A percentile compares a stretch with the other conserved stretches of the same genome.
phyloP scores from a whole-genome alignment of 2,797 vertebrate species.

The Enteromius unitaeniatus region DNA sequence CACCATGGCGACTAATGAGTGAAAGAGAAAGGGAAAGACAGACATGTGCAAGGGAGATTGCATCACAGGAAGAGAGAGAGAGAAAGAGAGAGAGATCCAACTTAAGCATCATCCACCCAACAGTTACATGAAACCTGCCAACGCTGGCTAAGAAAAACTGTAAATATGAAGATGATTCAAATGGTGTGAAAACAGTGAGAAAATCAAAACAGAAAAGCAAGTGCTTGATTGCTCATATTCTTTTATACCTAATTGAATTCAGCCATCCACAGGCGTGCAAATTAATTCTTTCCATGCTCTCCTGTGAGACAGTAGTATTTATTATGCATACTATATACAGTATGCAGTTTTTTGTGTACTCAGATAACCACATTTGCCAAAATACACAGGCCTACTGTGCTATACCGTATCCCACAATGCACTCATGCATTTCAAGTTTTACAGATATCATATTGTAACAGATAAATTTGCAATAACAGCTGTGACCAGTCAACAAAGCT shows the following conservation, averaged over 20 bases:
- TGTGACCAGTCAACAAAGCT: neutral
- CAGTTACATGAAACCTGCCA: constrained; percentile 41
- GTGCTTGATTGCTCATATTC: constrained; percentile 8
- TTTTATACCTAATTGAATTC: constrained; percentile 19
- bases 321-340: neutral
- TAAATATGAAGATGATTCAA: constrained; percentile 38
- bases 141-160: constrained; percentile 13
- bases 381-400: neutral
- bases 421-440: neutral
- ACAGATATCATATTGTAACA: neutral
- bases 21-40: constrained; percentile 51
- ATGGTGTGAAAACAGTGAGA: constrained; percentile 33
- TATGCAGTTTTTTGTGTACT: neutral
- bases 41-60: constrained; percentile 46
- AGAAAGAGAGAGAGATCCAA: constrained; percentile 56
- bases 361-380: neutral
- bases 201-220: constrained; percentile 27
- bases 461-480: neutral
- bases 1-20: constrained; percentile 80
- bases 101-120: constrained; percentile 36
- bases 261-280: neutral
- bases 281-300: neutral
- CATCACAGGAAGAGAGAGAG: constrained; percentile 52
- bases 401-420: neutral
- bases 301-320: neutral